Evolutionary conservation across 2,888 invertebrate genomes (phyloP).

Genomic region (Cheilosia vulpina): DNA sequence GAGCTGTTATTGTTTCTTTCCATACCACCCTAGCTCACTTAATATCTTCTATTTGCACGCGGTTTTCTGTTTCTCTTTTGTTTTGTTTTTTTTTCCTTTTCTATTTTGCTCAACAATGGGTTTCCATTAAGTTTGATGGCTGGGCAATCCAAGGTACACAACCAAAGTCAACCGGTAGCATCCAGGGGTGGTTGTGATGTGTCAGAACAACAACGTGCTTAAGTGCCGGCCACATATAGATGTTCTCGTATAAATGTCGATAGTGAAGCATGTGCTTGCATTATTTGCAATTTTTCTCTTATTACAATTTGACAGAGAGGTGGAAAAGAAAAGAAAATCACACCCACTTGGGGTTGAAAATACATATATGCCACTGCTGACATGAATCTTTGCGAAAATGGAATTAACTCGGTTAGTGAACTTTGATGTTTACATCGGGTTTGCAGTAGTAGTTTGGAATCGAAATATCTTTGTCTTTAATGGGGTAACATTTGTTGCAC

Average conservation of each 20-base stretch:
- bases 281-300: conserved; percentile 43
- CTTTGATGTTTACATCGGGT: not conserved
- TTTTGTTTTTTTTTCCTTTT: conserved; percentile 6
- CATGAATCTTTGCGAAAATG: conserved; percentile 38
- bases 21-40: conserved; percentile 4
- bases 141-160: not conserved
- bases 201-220: conserved; percentile 57
- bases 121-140: conserved; percentile 56
- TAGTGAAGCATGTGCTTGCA: conserved; percentile 33
- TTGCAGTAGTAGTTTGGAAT: too few relatives aligned
- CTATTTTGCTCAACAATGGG: conserved; percentile 54
- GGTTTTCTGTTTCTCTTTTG: not conserved
- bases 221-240: conserved; percentile 59
- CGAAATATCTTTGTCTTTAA: too few relatives aligned
- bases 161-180: conserved; percentile 46
- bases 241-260: conserved; percentile 25
- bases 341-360: conserved; percentile 28
- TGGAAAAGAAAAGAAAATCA: conserved; percentile 9
- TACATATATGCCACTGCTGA: conserved; percentile 14
- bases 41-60: conserved; percentile 15
- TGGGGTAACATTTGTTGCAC: too few relatives aligned
- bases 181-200: conserved; percentile 22
- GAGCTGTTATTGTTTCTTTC: conserved; percentile 26
- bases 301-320: conserved; percentile 12
- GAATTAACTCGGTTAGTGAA: conserved; percentile 48